Conservation (phyloP, 2,888 invertebrate genomes). For the Nomada lathburiana region DNA sequence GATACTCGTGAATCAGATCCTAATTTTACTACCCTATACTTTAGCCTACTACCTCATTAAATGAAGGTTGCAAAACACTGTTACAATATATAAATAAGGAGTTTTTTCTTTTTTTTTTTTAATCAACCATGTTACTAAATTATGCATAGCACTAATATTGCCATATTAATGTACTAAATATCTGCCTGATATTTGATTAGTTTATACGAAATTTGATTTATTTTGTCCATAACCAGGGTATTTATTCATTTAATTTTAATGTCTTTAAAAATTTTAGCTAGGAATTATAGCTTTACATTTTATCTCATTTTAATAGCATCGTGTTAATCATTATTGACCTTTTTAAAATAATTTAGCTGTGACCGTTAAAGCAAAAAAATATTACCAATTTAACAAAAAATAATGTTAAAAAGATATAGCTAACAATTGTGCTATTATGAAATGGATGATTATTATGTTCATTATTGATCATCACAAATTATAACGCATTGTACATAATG, state of each 20-base stretch:
- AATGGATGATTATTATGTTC: conserved; percentile 19
- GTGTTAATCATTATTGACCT: not conserved
- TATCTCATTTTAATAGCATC: not conserved
- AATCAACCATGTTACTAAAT: conserved; percentile 32
- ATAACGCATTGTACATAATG: conserved; percentile 6
- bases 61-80: conserved; percentile 60
- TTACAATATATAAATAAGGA: conserved; percentile 40
- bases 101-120: conserved; percentile 3
- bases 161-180: too few species aligned
- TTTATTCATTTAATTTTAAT: too few species aligned
- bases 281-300: not conserved
- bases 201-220: too few species aligned
- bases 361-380: not conserved
- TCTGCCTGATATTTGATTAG: too few species aligned
- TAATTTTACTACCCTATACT: conserved; percentile 59
- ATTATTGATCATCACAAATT: conserved; percentile 12
- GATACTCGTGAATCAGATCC: conserved; percentile 63
- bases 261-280: conserved; percentile 12
- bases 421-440: conserved; percentile 6
- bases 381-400: conserved; percentile 2
- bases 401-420: conserved; percentile 2
- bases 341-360: conserved; percentile 17
- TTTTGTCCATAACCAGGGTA: too few species aligned
- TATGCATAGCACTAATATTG: conserved; percentile 16
- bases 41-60: conserved; percentile 58